A percentile compares a stretch with the other conserved stretches of the same genome.
These are phyloP conservation scores for Gobiocypris rarus DNA, from an alignment of 2,113 vertebrate species.

Conservation along the genomic window DNA sequence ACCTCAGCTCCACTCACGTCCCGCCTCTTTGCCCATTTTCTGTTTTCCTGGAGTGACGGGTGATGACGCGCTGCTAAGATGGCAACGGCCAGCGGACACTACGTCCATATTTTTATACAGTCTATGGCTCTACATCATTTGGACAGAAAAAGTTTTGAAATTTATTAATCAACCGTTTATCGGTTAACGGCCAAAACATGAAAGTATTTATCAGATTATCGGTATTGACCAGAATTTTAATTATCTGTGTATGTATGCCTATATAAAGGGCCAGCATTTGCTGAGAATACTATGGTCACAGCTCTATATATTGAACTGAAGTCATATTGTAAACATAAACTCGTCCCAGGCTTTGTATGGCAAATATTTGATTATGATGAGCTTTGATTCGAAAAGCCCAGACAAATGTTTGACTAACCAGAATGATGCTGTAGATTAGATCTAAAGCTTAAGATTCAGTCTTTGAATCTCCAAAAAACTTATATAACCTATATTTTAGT, in stretches of 20 bases:
- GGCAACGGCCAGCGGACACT: no score
- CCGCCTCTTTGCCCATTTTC: no score
- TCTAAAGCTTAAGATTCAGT: constrained; percentile 11
- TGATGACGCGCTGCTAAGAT: no score
- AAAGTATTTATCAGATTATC: background rate
- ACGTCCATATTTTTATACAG: no score
- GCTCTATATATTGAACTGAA: background rate
- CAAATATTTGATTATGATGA: background rate
- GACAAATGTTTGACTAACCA: background rate
- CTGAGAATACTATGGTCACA: background rate
- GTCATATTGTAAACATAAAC: background rate
- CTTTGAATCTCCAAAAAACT: background rate
- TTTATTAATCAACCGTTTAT: background rate
- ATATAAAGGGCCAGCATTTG: background rate
- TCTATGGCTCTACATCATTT: no score
- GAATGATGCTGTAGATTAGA: constrained; percentile 33
- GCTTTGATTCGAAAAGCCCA: constrained; percentile 21
- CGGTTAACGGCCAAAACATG: background rate
- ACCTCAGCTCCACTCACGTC: no score
- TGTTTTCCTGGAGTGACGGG: no score
- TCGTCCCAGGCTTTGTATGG: background rate
- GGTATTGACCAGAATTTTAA: background rate
- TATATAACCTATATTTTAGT: background rate
- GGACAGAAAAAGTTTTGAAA: no score
- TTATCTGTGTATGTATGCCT: background rate